Conservation (phyloP, 2,113 vertebrate species). For the Heptranchias perlo region DNA sequence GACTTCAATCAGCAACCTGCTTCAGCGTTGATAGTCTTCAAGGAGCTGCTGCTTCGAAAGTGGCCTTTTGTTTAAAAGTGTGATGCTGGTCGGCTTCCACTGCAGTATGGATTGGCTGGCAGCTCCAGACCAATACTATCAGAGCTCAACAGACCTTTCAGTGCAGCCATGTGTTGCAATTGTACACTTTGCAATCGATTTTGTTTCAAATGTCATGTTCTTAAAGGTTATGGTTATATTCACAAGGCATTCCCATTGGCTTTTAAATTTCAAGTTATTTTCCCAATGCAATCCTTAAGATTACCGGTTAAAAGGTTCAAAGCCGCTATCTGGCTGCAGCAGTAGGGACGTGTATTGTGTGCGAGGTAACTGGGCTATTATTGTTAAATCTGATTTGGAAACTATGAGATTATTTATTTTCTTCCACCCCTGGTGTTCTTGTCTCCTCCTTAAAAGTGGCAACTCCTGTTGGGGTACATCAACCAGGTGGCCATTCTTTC, state of each 20-base stretch:
- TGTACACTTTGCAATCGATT: conserved; percentile 30
- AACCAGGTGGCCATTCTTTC: background rate
- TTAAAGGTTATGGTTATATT: conserved; percentile 30
- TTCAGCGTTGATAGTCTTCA: background rate
- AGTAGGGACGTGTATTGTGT: background rate
- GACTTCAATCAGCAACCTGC: background rate
- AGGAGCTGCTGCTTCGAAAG: background rate
- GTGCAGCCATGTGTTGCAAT: background rate
- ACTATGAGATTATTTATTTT: background rate
- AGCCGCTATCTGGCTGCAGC: background rate
- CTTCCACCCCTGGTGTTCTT: background rate
- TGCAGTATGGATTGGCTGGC: background rate
- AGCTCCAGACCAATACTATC: conserved; percentile 15
- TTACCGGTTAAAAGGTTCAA: background rate
- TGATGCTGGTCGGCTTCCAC: background rate
- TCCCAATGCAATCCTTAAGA: background rate
- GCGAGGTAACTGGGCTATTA: background rate
- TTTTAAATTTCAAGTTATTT: background rate
- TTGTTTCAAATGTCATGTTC: conserved; percentile 25
- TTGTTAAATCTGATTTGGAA: background rate
- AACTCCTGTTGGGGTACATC: background rate
- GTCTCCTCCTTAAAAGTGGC: background rate
- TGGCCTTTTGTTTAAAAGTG: background rate
- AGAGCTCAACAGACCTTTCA: background rate
- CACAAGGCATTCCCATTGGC: background rate